Evolutionary conservation across 2,888 invertebrate species (phyloP).

Genomic region (Acanthoscelides obtectus): DNA sequence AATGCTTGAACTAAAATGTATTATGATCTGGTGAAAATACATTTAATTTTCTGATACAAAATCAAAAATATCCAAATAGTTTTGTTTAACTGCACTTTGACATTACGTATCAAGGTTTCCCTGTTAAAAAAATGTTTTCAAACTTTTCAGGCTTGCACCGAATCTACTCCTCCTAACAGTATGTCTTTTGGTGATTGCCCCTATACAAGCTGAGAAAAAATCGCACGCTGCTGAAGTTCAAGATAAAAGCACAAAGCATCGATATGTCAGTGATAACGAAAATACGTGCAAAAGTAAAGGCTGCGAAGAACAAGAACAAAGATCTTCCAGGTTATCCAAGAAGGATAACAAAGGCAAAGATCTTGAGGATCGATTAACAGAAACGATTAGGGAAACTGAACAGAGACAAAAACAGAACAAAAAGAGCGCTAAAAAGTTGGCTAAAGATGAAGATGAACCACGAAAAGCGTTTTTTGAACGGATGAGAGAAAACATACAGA

Average conservation of each 20-base stretch:
- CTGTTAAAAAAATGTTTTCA: too few species aligned
- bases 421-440: background rate
- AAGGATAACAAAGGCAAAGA: background rate
- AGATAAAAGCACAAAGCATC: background rate
- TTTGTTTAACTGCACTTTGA: too few species aligned
- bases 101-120: too few species aligned
- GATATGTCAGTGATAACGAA: background rate
- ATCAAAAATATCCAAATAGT: too few species aligned
- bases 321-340: background rate
- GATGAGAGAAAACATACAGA: background rate
- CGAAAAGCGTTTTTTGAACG: background rate
- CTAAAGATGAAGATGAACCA: background rate
- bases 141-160: background rate
- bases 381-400: background rate
- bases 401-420: background rate
- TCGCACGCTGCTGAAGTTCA: background rate
- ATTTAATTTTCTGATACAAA: too few species aligned
- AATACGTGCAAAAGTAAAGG: background rate
- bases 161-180: background rate
- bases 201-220: background rate
- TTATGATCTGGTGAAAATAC: too few species aligned
- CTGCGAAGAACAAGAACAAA: background rate
- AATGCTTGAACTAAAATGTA: too few species aligned
- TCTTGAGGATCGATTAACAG: background rate
- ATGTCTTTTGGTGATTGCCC: background rate